Conservation (phyloP, 2,113 vertebrate genomes). For the Paramormyrops kingsleyae region DNA sequence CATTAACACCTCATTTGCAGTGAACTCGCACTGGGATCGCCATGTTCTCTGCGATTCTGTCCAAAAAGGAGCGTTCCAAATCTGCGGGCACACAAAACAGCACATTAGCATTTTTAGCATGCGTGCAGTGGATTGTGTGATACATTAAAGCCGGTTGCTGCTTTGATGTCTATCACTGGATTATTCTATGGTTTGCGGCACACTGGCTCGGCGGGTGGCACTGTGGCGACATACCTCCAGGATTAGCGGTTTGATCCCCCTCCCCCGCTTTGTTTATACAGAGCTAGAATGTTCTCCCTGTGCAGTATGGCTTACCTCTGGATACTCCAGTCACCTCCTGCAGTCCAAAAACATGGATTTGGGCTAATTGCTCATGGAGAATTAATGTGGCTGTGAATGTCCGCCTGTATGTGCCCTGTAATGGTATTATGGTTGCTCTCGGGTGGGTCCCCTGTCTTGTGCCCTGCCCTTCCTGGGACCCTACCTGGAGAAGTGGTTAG, state of each 20-base stretch:
- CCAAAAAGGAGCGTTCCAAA: not conserved
- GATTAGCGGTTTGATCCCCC: not conserved
- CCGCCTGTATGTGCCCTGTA: not conserved
- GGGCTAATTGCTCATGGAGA: not conserved
- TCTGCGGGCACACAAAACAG: not conserved
- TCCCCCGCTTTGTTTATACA: not conserved
- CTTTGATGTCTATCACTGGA: not conserved
- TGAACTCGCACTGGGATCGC: not conserved
- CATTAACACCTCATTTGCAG: not conserved
- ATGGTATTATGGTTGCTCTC: not conserved
- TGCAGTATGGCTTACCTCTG: not conserved
- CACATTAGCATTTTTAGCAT: not conserved
- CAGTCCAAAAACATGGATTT: not conserved
- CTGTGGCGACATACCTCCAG: not conserved
- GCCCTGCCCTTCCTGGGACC: not conserved
- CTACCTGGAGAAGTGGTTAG: not conserved
- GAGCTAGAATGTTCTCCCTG: not conserved
- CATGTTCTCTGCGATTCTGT: not conserved
- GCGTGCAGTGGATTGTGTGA: not conserved
- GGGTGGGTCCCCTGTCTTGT: not conserved
- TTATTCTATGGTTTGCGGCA: not conserved
- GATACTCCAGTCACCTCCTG: not conserved
- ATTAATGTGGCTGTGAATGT: not conserved
- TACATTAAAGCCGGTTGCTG: not conserved
- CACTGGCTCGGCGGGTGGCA: not conserved